Conservation (phyloP, 2,113 vertebrate species). For the Odobenus rosmarus region DNA sequence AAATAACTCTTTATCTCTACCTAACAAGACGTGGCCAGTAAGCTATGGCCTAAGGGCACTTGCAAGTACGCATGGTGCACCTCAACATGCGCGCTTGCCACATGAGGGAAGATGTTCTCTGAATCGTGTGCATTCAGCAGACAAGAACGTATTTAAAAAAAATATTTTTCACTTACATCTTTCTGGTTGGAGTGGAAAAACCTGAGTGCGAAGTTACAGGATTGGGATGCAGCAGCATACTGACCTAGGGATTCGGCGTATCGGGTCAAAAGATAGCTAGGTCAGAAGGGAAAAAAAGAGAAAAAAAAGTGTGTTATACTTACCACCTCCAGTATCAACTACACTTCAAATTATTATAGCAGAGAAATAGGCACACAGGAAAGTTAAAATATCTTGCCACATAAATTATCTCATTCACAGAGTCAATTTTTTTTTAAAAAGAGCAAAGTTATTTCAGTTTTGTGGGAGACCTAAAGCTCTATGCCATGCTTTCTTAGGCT, state of each 20-base stretch:
- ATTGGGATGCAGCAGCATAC: slow-evolving; percentile 96
- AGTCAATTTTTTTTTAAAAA: neutral
- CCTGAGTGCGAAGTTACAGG: slow-evolving; percentile 99
- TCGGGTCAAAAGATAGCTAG: slow-evolving; percentile 96
- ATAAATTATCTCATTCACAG: neutral
- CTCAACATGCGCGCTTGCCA: neutral
- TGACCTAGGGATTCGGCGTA: slow-evolving; percentile 95
- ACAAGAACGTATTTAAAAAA: neutral
- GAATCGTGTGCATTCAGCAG: neutral
- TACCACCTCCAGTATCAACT: neutral
- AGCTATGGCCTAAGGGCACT: neutral
- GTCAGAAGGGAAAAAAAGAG: slow-evolving; percentile 61
- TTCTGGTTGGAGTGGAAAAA: slow-evolving; percentile 99
- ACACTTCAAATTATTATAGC: neutral
- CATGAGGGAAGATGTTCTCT: neutral
- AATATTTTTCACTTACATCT: slow-evolving; percentile 94
- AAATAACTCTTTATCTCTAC: neutral
- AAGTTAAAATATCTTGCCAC: neutral
- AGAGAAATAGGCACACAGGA: slow-evolving; percentile 24
- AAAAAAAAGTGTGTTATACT: slow-evolving; percentile 54
- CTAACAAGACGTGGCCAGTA: neutral
- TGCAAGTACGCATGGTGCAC: neutral
- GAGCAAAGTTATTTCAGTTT: neutral
- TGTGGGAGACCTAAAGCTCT: neutral
- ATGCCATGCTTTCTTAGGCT: neutral